Evolutionary conservation across 1,140 invertebrate genomes (phyloP).

Genomic region (Drosophila serrata): DNA sequence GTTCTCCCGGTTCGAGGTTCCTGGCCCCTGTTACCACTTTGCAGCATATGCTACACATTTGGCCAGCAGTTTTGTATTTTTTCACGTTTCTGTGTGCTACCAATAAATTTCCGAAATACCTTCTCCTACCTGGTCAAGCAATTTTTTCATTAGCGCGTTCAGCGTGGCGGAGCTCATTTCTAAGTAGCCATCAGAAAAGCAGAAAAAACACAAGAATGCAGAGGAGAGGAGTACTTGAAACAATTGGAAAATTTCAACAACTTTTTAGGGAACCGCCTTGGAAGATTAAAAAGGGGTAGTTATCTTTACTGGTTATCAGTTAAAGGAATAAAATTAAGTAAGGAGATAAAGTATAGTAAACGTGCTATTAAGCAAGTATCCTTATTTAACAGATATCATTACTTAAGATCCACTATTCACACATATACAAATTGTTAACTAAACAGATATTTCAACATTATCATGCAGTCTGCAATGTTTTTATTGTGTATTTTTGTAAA

Average conservation of each 20-base stretch:
- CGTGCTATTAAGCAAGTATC: no score
- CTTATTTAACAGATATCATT: not conserved
- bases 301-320: not conserved
- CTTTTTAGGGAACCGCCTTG: conserved; percentile 58
- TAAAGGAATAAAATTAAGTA: not conserved
- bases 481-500: conserved; percentile 15
- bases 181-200: conserved; percentile 22
- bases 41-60: conserved; percentile 72
- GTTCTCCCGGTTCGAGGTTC: not conserved
- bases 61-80: conserved; percentile 39
- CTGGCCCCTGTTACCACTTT: conserved; percentile 23
- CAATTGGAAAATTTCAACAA: conserved; percentile 79
- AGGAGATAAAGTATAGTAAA: not conserved
- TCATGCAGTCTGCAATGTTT: not conserved
- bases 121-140: conserved; percentile 60
- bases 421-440: not conserved
- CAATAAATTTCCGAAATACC: conserved; percentile 79
- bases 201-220: conserved; percentile 21
- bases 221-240: conserved; percentile 13
- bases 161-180: conserved; percentile 35
- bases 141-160: conserved; percentile 77
- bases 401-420: not conserved
- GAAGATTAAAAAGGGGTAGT: conserved; percentile 10
- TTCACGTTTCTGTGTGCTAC: conserved; percentile 50
- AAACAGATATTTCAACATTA: not conserved